These are phyloP conservation scores for Diplogasteroides magnus DNA, from an alignment of 1,140 invertebrate species.

Conservation along the genomic window DNA sequence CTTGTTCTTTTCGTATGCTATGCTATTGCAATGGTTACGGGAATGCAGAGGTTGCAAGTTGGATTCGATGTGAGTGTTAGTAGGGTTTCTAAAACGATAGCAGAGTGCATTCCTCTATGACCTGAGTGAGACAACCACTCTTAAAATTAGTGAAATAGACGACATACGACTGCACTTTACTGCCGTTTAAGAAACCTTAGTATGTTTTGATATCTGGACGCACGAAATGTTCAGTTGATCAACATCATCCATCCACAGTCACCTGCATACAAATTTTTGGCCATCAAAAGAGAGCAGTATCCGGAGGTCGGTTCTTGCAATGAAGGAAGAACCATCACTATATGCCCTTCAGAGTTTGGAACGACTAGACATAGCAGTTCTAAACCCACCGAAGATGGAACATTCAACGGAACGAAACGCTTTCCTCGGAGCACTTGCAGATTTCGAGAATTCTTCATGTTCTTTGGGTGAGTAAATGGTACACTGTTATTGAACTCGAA, in stretches of 20 bases:
- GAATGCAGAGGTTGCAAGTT: slow-evolving; percentile 36
- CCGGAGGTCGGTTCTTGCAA: slow-evolving; percentile 29
- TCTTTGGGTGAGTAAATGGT: slow-evolving; percentile 18
- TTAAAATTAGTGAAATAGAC: slow-evolving; percentile 11
- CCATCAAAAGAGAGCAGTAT: slow-evolving; percentile 31
- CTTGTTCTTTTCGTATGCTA: slow-evolving; percentile 35
- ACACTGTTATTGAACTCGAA: too few relatives aligned
- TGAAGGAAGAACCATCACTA: slow-evolving; percentile 1
- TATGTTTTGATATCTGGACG: neutral
- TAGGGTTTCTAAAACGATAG: neutral
- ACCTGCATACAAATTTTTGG: slow-evolving; percentile 32
- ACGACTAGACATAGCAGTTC: slow-evolving; percentile 40
- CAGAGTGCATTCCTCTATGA: too few relatives aligned
- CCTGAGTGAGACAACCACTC: too few relatives aligned
- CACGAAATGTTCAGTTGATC: slow-evolving; percentile 30
- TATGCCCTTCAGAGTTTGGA: neutral
- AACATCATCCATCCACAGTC: slow-evolving; percentile 39
- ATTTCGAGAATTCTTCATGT: slow-evolving; percentile 34
- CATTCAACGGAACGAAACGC: slow-evolving; percentile 19
- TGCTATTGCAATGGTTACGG: slow-evolving; percentile 20
- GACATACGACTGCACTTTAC: neutral
- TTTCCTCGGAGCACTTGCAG: slow-evolving; percentile 32
- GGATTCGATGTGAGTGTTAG: slow-evolving; percentile 43
- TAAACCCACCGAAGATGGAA: slow-evolving; percentile 44
- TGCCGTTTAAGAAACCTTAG: slow-evolving; percentile 3